Base-by-base conservation (phyloP, 1,140 invertebrate genomes). In the Cyrtorhinus lividipennis region DNA sequence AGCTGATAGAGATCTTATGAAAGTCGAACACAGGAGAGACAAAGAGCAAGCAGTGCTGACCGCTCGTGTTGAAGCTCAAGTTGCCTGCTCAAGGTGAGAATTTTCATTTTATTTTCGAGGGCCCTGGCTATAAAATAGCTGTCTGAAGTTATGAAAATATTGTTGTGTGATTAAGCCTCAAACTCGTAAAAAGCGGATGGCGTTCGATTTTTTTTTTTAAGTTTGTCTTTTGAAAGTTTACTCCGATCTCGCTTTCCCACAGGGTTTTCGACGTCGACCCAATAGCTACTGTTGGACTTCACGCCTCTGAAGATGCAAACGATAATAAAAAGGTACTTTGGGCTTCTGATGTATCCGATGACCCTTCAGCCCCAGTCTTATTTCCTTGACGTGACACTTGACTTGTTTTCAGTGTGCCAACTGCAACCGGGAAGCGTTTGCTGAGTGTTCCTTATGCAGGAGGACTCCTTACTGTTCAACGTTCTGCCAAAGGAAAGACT, bases 401-500 rank as follows among this genome's bases (percentile, higher is more conserved):
- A 3, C 66, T 69, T 73, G 18, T 59, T 79, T 77, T 61, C 68
- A 88, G 84, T 92, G 88, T 75, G 86, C 86, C 15, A 92, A 90
- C 71, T 92, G 88, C 68, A 87, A 90, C 73, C 77, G 88, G 62
- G 88, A 90, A 71, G 88, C 88, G 2, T 81, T 85, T 61, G 86
- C 87, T 0, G 88, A 91, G 71, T 92, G 89, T 73, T 90, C 88
- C 0, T 72, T 90, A 25, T 92, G 88, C 70, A 79, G 88, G 53
- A 79, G 86, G 59, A 90, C 87, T 2, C 87, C 86, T 25, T 92
- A 92, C 68, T 92, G 88, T 71, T 90, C 88, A 2, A 86, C 84
- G 15, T 91, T 88, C 72, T 92, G 88, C 72, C 88, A 92, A 73
- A 79, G 86, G 57, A 90, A 90, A 74, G 88, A 92, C 73, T 92